Conservation (phyloP, 2,113 vertebrate genomes). For the Halcyon malimbica region DNA sequence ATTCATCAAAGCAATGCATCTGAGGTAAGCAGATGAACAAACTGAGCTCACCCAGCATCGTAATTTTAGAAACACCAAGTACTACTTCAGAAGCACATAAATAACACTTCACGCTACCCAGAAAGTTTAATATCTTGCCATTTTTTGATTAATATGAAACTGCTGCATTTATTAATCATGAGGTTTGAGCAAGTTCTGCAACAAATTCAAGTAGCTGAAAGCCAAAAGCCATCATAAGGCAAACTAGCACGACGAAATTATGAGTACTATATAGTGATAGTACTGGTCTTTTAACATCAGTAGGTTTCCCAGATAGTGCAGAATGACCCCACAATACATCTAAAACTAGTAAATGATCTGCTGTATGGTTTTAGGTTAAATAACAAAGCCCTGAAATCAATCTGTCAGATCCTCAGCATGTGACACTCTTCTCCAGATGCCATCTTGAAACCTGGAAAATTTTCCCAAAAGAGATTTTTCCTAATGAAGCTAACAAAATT, state of each 20-base stretch:
- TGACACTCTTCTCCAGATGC: neutral
- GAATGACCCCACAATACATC: neutral
- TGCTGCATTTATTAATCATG: neutral
- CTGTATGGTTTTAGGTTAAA: neutral
- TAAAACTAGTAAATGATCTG: neutral
- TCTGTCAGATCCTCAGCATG: neutral
- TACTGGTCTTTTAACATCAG: neutral
- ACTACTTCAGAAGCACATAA: neutral
- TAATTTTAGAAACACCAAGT: neutral
- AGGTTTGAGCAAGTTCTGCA: neutral
- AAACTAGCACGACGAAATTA: conserved; percentile 16
- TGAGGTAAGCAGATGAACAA: neutral
- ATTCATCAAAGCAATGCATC: neutral
- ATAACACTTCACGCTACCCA: neutral
- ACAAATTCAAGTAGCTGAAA: neutral
- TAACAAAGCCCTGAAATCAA: neutral
- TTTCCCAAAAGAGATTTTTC: neutral
- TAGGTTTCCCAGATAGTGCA: neutral
- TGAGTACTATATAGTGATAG: neutral
- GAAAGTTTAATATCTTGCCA: neutral
- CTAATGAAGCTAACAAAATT: neutral
- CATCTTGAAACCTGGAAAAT: neutral
- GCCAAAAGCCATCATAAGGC: neutral
- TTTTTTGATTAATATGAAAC: conserved; percentile 5
- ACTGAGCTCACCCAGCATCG: neutral